Base-by-base conservation (phyloP, 2,113 vertebrate species). In the Oenanthe oenanthe region DNA sequence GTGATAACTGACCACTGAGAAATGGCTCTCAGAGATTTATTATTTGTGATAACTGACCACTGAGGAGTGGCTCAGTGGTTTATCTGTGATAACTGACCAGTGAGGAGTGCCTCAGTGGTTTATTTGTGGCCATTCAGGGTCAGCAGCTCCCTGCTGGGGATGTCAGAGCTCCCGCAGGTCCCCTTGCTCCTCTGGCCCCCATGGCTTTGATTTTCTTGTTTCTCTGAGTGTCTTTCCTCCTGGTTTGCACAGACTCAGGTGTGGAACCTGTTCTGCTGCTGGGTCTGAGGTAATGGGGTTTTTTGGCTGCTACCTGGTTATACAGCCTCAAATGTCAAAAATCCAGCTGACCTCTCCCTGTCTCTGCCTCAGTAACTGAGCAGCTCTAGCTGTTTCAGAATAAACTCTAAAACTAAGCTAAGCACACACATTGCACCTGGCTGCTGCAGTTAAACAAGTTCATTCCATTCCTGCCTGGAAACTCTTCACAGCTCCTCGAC, bases 141-240 rank as follows among this genome's bases (percentile, higher is more conserved):
- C 57, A 1, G 72, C 2, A 3, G 25, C 29, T 43, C 28, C 22
- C 16, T 2, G 2, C 34, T 36, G 18, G 42, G 14, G 6, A 5
- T 31, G 62, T 45, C 1, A 0, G 5, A 36, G 34, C 34, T 36
- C 34, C 34, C 8, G 34, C 34, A 36, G 34, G 34, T 36, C 34
- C 34, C 34, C 34, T 36, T 7, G 19, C n/a, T 81, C 40, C 43
- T 19, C 14, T 0, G 5, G 8, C 19, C 2, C 12, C 3, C 28
- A 0, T 5, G 32, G 4, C 15, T 65, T 22, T 56, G 17, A 20
- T 56, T 88, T 48, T 8, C 6, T 42, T 19, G 14, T 17, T 85
- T 47, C 6, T 51, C 25, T 7, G 14, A 25, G 53, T 9, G 1
- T 40, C 47, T 73, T 79, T 61, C 19, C 73, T 50, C 4, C 19